These are phyloP conservation scores for Polyommatus iphigenia DNA, from an alignment of 2,888 invertebrate genomes.

Conservation along the genomic window DNA sequence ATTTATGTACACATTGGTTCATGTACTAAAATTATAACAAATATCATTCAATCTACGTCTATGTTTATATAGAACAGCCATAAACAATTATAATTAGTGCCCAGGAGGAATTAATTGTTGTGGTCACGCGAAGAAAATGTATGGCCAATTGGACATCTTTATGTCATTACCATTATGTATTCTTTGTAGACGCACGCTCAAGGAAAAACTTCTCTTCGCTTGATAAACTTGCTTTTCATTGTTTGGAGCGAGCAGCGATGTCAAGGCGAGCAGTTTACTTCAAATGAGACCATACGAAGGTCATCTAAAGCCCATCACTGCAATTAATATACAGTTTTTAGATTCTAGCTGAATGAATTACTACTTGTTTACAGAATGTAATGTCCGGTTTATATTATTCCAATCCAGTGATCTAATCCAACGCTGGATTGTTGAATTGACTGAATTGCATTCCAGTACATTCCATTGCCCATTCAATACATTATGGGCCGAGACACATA, in stretches of 20 bases:
- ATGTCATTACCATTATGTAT: conserved; percentile 24
- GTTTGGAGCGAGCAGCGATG: conserved; percentile 40
- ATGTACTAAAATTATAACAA: too few relatives aligned
- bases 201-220: conserved; percentile 27
- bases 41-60: too few relatives aligned
- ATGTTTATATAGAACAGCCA: background rate
- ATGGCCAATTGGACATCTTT: background rate
- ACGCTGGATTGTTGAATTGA: too few relatives aligned
- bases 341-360: background rate
- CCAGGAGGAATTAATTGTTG: background rate
- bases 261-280: conserved; percentile 42
- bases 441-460: too few relatives aligned
- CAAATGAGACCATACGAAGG: conserved; percentile 42
- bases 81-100: background rate
- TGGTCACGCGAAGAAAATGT: background rate
- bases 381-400: too few relatives aligned
- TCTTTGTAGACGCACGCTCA: background rate
- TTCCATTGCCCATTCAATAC: too few relatives aligned
- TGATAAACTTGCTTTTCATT: conserved; percentile 38
- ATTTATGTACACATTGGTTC: background rate
- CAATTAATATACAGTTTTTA: background rate
- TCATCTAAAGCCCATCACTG: conserved; percentile 33
- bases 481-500: too few relatives aligned
- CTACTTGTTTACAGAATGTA: background rate
- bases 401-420: too few relatives aligned